Evolutionary conservation across 1,140 invertebrate genomes (phyloP).

Genomic region (Prorops nasuta): DNA sequence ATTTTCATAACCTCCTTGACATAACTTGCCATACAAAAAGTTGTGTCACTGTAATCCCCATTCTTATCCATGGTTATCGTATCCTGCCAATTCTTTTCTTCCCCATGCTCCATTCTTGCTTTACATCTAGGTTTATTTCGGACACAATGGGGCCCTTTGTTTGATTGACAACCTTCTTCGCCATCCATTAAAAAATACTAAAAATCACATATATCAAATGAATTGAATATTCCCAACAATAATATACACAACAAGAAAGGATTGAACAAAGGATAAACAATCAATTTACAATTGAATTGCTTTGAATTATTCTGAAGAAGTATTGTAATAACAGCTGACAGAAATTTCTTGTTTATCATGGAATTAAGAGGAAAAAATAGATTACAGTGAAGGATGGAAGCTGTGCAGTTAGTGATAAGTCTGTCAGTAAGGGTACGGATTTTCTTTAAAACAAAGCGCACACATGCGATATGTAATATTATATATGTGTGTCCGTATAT

Average conservation of each 20-base stretch:
- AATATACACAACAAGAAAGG: neutral
- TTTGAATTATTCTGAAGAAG: too few species aligned
- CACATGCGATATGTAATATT: too few species aligned
- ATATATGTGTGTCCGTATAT: too few species aligned
- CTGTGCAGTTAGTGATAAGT: too few species aligned
- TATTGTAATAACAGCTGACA: too few species aligned
- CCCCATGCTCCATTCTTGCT: slow-evolving; percentile 15
- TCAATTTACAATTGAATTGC: too few species aligned
- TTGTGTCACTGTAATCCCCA: slow-evolving; percentile 75
- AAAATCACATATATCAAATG: neutral
- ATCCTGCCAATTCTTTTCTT: slow-evolving; percentile 40
- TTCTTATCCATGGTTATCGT: slow-evolving; percentile 42
- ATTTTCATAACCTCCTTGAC: slow-evolving; percentile 83
- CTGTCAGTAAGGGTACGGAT: too few species aligned
- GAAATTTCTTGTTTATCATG: too few species aligned
- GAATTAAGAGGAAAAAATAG: neutral
- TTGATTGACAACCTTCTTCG: slow-evolving; percentile 38
- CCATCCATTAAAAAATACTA: slow-evolving; percentile 49
- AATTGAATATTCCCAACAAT: neutral
- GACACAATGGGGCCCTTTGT: slow-evolving; percentile 36
- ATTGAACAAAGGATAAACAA: neutral
- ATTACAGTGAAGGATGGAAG: too few species aligned
- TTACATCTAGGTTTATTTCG: too few species aligned
- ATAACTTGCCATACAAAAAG: slow-evolving; percentile 82
- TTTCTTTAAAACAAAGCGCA: too few species aligned